Conservation (phyloP, 2,113 vertebrate genomes). For the Grantiella picta region DNA sequence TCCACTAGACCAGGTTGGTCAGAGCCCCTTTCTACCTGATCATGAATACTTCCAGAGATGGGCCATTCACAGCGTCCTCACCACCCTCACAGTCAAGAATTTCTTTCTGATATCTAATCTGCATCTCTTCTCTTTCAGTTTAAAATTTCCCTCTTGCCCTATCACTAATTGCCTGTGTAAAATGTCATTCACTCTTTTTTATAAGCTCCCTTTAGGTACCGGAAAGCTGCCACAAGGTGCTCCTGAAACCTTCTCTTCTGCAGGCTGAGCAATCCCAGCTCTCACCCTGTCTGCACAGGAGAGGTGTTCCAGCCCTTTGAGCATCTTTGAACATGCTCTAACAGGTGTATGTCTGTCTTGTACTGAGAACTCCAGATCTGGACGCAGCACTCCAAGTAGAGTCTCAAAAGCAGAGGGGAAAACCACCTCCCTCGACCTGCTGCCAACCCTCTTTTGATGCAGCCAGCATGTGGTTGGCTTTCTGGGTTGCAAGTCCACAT, state of each 20-base stretch:
- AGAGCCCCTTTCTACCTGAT: not conserved
- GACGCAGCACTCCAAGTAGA: not conserved
- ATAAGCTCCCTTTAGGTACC: not conserved
- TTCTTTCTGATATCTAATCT: not conserved
- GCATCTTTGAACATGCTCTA: not conserved
- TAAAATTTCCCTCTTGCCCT: not conserved
- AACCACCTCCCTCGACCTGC: rapidly evolving
- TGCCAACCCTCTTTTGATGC: not conserved
- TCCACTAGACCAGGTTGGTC: not conserved
- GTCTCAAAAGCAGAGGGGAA: not conserved
- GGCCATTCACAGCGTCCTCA: not conserved
- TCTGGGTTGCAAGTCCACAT: not conserved
- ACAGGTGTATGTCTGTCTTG: not conserved
- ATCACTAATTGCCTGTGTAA: not conserved
- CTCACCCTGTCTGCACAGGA: not conserved
- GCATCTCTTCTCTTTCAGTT: not conserved
- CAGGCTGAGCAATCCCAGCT: not conserved
- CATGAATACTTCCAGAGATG: not conserved
- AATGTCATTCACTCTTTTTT: not conserved
- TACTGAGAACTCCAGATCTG: not conserved
- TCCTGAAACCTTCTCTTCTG: not conserved
- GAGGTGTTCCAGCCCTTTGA: not conserved
- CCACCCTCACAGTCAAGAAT: not conserved
- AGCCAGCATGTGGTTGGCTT: not conserved
- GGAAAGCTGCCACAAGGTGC: not conserved